A percentile compares a stretch with the other conserved stretches of the same genome.
Evolutionary conservation across 2,888 invertebrate species (phyloP).

Genomic region (Drosophila paranaensis): DNA sequence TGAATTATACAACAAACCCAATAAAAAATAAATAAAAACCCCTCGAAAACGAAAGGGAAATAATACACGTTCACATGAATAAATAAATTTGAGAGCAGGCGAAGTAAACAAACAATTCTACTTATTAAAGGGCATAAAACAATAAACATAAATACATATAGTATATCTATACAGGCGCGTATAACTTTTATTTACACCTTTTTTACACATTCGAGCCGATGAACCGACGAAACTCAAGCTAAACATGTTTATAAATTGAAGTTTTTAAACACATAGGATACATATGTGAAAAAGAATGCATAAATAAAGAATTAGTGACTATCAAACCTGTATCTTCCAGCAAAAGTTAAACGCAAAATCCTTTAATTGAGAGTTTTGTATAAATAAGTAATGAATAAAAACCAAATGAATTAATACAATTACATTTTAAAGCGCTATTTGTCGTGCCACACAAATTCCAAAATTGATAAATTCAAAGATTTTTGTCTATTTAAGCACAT

Average conservation of each 20-base stretch:
- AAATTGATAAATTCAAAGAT: slow-evolving; percentile 66
- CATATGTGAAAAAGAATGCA: slow-evolving; percentile 51
- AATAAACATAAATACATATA: slow-evolving; percentile 67
- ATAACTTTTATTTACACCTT: slow-evolving; percentile 77
- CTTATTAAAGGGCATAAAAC: slow-evolving; percentile 75
- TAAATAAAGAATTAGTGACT: slow-evolving; percentile 84
- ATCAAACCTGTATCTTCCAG: slow-evolving; percentile 85
- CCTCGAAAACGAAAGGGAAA: slow-evolving; percentile 16
- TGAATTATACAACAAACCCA: slow-evolving; percentile 77
- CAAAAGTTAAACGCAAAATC: slow-evolving; percentile 69
- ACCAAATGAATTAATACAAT: slow-evolving; percentile 38
- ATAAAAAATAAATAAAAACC: slow-evolving; percentile 24
- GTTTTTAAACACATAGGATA: slow-evolving; percentile 60
- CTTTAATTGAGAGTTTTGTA: slow-evolving; percentile 67
- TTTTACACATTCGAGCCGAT: slow-evolving; percentile 52
- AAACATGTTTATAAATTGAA: slow-evolving; percentile 25
- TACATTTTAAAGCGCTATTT: slow-evolving; percentile 53
- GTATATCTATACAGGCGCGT: slow-evolving; percentile 51
- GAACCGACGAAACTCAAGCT: slow-evolving; percentile 26
- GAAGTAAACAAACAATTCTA: slow-evolving; percentile 40
- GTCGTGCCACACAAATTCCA: slow-evolving; percentile 38
- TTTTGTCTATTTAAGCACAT: slow-evolving; percentile 80
- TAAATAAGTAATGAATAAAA: slow-evolving; percentile 35
- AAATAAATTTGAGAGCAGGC: slow-evolving; percentile 54
- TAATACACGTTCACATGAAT: slow-evolving; percentile 47